Conservation (phyloP, 2,113 vertebrate species). For the Odontophorus gujanensis region DNA sequence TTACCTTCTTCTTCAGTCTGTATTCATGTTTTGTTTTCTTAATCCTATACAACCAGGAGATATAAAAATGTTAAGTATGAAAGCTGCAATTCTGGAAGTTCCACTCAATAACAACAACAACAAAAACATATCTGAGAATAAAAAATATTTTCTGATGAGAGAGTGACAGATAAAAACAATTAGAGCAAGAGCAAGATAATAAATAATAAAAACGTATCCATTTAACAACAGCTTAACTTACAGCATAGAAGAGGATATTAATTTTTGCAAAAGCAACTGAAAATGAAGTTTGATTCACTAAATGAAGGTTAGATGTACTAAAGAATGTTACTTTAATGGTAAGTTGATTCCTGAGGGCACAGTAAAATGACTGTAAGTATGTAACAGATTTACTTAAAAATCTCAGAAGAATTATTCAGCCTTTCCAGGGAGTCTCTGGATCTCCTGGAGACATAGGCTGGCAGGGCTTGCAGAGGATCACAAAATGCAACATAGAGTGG, state of each 20-base stretch:
- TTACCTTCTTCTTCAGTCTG: not conserved
- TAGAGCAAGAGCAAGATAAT: not conserved
- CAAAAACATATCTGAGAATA: not conserved
- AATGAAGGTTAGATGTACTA: conserved; percentile 32
- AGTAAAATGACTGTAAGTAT: conserved; percentile 43
- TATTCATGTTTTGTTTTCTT: conserved; percentile 22
- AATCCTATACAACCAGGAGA: not conserved
- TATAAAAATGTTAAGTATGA: not conserved
- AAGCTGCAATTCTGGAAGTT: not conserved
- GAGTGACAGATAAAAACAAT: conserved; percentile 2
- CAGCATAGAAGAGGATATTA: not conserved
- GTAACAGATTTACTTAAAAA: conserved; percentile 52
- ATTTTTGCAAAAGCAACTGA: conserved; percentile 31
- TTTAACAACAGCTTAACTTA: conserved; percentile 43
- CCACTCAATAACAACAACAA: not conserved
- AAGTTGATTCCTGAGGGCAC: conserved; percentile 47
- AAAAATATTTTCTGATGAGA: not conserved
- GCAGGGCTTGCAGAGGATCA: not conserved
- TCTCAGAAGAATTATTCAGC: conserved; percentile 10
- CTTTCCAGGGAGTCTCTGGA: not conserved
- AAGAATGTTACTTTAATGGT: conserved; percentile 33
- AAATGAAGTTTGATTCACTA: conserved; percentile 50
- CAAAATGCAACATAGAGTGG: not conserved
- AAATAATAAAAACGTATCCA: conserved; percentile 36
- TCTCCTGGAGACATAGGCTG: not conserved